Evolutionary conservation across 2,113 vertebrate genomes (phyloP), one percentile per base, ranked within the genome.

Genomic region (Tragelaphus strepsiceros): DNA sequence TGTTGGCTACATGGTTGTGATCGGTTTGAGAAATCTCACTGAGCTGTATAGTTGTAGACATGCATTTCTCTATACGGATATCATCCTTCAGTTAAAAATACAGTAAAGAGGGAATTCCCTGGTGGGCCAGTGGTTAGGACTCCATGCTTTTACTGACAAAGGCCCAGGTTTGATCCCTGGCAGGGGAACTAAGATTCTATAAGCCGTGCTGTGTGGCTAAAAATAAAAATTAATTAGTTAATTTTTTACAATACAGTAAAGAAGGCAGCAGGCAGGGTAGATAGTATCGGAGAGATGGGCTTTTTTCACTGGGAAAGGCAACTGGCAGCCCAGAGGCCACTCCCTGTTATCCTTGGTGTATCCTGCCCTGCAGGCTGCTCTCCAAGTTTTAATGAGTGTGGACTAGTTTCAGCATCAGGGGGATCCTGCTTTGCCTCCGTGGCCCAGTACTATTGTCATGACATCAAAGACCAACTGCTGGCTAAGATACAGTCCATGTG

Each of bases 381-480:
- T 98, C 96, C 96, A 98, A 97, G 96, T 98, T 97, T 80, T 80
- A 98, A 98, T 98, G 98, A 98, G 98, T 97, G 82, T 97, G 87
- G 97, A 90, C 96, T 96, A 97, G 90, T 97, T 98, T 98, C 80
- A 46, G 98, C 98, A 96, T 98, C 98, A 97, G 49, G 93, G 77
- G 96, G 95, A 98, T 97, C 97, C 96, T 98, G 98, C 97, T 98
- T 98, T 98, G 99, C 97, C 98, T 98, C 96, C 92, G 21, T 97
- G 98, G 97, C 98, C 98, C 98, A 97, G 94, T 96, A 97, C 98
- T 98, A 99, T 99, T 99, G 99, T 99, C 98, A 97, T 94, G 95
- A 99, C 99, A 98, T 99, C 99, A 99, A 99, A 99, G 99, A 99
- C 98, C 98, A 98, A 99, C 99, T 98, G 98, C 99, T 99, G 99